A percentile compares a stretch with the other conserved stretches of the same genome.
These are phyloP conservation scores for Lysiphlebus fabarum DNA, from an alignment of 1,140 invertebrate species.

Conservation along the genomic window DNA sequence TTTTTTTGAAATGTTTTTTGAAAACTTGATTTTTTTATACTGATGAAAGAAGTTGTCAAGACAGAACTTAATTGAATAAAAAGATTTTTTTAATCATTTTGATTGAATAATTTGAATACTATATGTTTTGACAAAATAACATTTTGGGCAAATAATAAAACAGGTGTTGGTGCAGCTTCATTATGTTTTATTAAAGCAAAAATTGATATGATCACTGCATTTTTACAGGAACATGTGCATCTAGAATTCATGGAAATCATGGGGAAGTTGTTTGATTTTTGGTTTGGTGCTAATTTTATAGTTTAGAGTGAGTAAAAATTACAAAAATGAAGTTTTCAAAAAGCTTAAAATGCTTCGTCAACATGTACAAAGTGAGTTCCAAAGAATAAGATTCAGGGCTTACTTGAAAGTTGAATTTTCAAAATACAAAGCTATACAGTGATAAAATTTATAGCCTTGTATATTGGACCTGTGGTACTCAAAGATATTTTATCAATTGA, in stretches of 20 bases:
- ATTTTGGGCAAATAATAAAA: constrained; percentile 11
- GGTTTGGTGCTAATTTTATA: constrained; percentile 9
- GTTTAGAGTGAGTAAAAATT: constrained; percentile 1
- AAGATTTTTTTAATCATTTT: too few relatives aligned
- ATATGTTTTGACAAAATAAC: too few relatives aligned
- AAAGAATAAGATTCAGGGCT: constrained; percentile 12
- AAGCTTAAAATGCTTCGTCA: constrained; percentile 9
- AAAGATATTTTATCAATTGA: constrained; percentile 13
- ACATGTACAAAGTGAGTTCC: constrained; percentile 12
- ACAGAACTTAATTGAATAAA: too few relatives aligned
- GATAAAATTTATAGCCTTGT: constrained; percentile 13
- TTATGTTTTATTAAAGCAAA: constrained; percentile 13
- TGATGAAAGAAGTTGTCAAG: too few relatives aligned
- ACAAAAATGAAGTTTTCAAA: constrained; percentile 16
- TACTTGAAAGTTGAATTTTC: constrained; percentile 9
- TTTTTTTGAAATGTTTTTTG: too few relatives aligned
- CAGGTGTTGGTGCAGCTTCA: constrained; percentile 8
- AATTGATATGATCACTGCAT: constrained; percentile 13
- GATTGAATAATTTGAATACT: too few relatives aligned
- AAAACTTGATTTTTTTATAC: too few relatives aligned
- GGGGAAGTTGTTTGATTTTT: constrained; percentile 13
- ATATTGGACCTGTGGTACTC: constrained; percentile 15
- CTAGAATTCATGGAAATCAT: constrained; percentile 11
- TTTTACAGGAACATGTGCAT: constrained; percentile 19
- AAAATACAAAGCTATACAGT: constrained; percentile 20